Percentiles rank a stretch among this genome's conserved stretches.
phyloP scores from a whole-genome alignment of 2,888 invertebrate species.

The Xanthostigma xanthostigma region DNA sequence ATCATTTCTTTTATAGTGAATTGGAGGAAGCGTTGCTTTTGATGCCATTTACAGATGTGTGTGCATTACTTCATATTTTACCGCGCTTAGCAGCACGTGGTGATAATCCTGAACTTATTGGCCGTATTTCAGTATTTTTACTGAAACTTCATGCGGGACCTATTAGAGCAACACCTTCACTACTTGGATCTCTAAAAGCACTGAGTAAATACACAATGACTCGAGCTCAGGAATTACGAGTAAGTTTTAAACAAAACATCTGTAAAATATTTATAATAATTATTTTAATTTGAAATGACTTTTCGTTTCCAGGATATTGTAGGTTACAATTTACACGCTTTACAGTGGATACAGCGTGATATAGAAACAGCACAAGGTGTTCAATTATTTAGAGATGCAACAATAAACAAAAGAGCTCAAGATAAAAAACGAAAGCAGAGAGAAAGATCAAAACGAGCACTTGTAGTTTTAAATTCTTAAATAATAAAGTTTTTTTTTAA shows the following conservation, averaged over 20 bases:
- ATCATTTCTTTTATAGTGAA: conserved; percentile 45
- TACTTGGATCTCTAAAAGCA: conserved; percentile 49
- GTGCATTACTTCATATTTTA: conserved; percentile 59
- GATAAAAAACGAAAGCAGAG: conserved; percentile 45
- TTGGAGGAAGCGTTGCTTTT: conserved; percentile 79
- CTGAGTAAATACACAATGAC: conserved; percentile 42
- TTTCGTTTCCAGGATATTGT: conserved; percentile 51
- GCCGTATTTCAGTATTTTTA: conserved; percentile 62
- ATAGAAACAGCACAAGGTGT: conserved; percentile 62
- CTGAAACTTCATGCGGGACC: conserved; percentile 64
- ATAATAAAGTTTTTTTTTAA: not conserved
- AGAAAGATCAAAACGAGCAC: conserved; percentile 47
- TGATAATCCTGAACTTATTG: conserved; percentile 60
- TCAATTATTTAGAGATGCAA: conserved; percentile 64
- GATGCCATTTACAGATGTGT: conserved; percentile 68
- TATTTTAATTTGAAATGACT: not conserved
- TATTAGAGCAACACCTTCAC: conserved; percentile 52
- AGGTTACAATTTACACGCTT: conserved; percentile 72
- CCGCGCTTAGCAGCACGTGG: conserved; percentile 50
- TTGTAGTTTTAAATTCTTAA: conserved; percentile 27
- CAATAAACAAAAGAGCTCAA: conserved; percentile 41
- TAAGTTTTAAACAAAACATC: conserved; percentile 24
- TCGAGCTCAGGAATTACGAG: conserved; percentile 43
- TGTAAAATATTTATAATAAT: not conserved
- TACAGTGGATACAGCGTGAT: conserved; percentile 59